Conservation (phyloP, 2,113 vertebrate species). For the Stegastes partitus region DNA sequence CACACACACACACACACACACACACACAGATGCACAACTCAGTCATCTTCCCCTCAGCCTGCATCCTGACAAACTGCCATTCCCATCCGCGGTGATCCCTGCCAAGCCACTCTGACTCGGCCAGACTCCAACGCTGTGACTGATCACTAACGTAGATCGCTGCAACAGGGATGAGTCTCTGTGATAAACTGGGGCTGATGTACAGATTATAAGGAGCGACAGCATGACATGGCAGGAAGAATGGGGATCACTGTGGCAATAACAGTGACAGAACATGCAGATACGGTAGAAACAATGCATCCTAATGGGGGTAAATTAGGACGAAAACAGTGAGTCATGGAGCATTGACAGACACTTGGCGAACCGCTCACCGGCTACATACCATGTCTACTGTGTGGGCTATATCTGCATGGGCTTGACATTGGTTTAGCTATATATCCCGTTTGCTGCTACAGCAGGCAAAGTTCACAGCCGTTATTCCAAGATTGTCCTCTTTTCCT, state of each 20-base stretch:
- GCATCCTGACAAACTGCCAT: conserved; percentile 7
- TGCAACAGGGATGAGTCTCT: conserved; percentile 25
- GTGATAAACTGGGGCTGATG: conserved; percentile 25
- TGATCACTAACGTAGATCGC: conserved; percentile 56
- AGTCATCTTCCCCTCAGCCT: not conserved
- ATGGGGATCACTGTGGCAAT: conserved; percentile 12
- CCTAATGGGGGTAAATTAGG: conserved; percentile 23
- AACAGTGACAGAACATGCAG: conserved; percentile 28
- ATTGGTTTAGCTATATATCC: conserved; percentile 2
- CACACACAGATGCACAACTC: not conserved
- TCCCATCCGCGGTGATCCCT: conserved; percentile 12
- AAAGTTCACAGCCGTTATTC: not conserved
- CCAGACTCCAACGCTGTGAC: conserved; percentile 30
- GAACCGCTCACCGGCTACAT: conserved; percentile 13
- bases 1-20: conserved; percentile 3
- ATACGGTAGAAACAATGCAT: conserved; percentile 5
- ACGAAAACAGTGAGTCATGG: conserved; percentile 8
- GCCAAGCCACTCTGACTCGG: conserved; percentile 34
- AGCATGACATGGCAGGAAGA: conserved; percentile 26
- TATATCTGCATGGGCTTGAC: not conserved
- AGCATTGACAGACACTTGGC: not conserved
- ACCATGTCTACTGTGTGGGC: not conserved
- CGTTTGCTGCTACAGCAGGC: not conserved
- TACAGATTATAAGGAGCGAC: conserved; percentile 45
- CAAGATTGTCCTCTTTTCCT: not conserved